These are phyloP conservation scores for Propithecus deckenii DNA, from an alignment of 2,797 vertebrate species.

Conservation along the genomic window DNA sequence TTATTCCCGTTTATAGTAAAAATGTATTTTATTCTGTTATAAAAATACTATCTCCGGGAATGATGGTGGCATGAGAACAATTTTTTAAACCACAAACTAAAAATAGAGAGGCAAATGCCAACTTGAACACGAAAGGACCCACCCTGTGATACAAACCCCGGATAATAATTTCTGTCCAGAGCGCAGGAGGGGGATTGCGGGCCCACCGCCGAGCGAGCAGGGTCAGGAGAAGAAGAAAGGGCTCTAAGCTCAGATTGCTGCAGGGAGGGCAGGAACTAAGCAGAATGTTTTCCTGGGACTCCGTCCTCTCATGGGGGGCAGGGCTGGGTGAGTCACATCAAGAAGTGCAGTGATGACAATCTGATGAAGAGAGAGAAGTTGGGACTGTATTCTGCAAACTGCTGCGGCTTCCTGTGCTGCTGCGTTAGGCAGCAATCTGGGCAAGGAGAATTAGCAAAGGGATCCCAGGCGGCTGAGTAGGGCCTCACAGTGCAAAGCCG, in stretches of 20 bases:
- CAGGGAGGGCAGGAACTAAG: neutral
- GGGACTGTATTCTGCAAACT: accelerated
- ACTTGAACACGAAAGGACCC: neutral
- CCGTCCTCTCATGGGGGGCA: neutral
- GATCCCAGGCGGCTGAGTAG: neutral
- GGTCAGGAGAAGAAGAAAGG: neutral
- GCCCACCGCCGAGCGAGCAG: neutral
- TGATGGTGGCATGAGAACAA: neutral
- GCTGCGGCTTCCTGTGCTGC: neutral
- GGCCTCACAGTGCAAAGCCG: no score
- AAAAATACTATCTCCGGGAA: conserved; percentile 17
- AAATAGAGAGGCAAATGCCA: conserved; percentile 39
- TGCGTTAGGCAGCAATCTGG: neutral
- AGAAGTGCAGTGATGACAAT: neutral
- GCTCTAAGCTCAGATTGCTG: accelerated
- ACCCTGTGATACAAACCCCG: neutral
- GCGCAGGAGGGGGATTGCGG: accelerated
- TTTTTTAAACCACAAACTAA: neutral
- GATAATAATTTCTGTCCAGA: neutral
- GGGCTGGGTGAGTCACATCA: neutral
- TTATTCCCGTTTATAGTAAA: neutral
- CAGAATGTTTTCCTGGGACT: neutral
- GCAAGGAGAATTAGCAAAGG: neutral
- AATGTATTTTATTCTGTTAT: neutral
- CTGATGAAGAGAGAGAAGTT: neutral